Percentiles rank a stretch among this genome's conserved stretches.
Conservation (phyloP, 2,113 vertebrate species). For the Rhinopomastus cyanomelas region DNA sequence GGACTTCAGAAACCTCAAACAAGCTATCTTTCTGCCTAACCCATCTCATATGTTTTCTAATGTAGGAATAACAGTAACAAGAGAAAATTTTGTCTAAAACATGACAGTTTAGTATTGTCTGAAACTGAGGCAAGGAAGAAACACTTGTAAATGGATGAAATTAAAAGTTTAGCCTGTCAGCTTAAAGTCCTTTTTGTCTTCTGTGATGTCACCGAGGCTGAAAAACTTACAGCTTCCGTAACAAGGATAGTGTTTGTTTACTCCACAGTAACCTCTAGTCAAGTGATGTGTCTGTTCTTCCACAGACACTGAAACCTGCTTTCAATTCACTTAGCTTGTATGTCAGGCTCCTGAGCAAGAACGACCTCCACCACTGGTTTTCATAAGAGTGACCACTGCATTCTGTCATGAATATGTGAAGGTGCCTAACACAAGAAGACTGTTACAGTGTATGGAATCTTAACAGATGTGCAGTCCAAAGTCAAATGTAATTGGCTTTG, state of each 20-base stretch:
- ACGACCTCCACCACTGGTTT: not conserved
- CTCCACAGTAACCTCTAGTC: not conserved
- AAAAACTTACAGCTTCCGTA: not conserved
- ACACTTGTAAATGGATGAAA: not conserved
- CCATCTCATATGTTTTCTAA: not conserved
- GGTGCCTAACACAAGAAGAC: not conserved
- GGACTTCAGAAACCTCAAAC: not conserved
- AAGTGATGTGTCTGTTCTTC: not conserved
- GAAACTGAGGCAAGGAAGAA: not conserved
- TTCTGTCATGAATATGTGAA: not conserved
- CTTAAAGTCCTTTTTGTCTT: not conserved
- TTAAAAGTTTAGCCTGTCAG: not conserved
- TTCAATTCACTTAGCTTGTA: not conserved
- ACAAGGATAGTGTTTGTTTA: not conserved
- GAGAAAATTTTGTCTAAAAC: not conserved
- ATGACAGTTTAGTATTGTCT: not conserved
- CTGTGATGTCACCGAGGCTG: not conserved
- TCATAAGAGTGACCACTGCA: not conserved
- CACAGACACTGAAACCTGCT: not conserved
- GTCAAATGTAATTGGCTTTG: not conserved
- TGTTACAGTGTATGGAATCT: not conserved
- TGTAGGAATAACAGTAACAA: not conserved
- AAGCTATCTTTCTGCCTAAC: not conserved
- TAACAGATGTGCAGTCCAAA: not conserved
- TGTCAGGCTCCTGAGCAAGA: not conserved